Evolutionary conservation across 2,888 invertebrate species (phyloP).

Genomic region (Drosophila flavopinicola): DNA sequence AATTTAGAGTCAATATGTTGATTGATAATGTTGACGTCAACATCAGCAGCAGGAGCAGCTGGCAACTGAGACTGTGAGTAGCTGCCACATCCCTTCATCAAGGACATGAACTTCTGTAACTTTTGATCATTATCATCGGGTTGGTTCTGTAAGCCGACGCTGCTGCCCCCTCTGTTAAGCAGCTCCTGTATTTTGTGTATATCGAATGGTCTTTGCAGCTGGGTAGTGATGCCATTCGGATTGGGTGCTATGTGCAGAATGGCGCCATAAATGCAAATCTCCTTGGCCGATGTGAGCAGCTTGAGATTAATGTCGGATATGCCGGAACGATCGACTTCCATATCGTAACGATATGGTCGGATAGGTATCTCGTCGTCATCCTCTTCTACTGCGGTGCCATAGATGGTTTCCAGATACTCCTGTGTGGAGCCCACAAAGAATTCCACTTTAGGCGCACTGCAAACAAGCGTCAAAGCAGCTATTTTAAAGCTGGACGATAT

Average conservation of each 20-base stretch:
- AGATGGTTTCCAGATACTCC: conserved; percentile 81
- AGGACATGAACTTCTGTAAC: conserved; percentile 74
- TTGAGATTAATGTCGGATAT: conserved; percentile 75
- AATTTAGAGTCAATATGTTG: conserved; percentile 73
- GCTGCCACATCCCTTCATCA: conserved; percentile 39
- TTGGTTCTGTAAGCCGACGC: conserved; percentile 19
- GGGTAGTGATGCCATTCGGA: conserved; percentile 80
- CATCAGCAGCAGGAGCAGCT: background rate
- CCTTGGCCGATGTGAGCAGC: conserved; percentile 68
- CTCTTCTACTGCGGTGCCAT: conserved; percentile 71
- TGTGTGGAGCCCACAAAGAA: conserved; percentile 76
- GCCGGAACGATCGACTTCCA: conserved; percentile 80
- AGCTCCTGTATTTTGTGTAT: conserved; percentile 79
- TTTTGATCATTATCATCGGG: conserved; percentile 69
- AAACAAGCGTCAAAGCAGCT: conserved; percentile 76
- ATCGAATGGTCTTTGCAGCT: conserved; percentile 68
- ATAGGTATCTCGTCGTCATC: conserved; percentile 61
- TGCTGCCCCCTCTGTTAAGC: conserved; percentile 58
- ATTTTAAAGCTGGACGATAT: conserved; percentile 74
- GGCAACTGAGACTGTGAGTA: conserved; percentile 14
- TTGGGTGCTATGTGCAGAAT: conserved; percentile 77
- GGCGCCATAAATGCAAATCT: conserved; percentile 82
- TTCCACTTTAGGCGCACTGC: conserved; percentile 80
- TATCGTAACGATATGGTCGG: conserved; percentile 78
- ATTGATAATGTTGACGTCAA: conserved; percentile 41